Conservation (phyloP, 2,888 invertebrate genomes). For the Clusia tigrina region DNA sequence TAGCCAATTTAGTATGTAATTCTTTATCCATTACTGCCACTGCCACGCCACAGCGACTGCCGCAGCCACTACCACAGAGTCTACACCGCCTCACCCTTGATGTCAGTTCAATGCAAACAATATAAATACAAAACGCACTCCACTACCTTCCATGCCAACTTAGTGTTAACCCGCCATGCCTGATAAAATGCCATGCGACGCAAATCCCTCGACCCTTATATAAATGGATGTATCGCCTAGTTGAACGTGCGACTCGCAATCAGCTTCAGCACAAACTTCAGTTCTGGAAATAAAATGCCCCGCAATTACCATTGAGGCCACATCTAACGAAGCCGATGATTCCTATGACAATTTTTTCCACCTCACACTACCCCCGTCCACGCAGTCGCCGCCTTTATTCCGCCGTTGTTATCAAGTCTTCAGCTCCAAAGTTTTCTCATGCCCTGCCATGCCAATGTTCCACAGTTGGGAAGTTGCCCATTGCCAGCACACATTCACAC, state of each 20-base stretch:
- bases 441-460: constrained; percentile 25
- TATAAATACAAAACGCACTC: constrained; percentile 12
- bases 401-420: constrained; percentile 49
- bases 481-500: constrained; percentile 18
- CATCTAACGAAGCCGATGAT: constrained; percentile 63
- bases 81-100: constrained; percentile 34
- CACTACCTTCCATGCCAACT: constrained; percentile 19
- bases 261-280: constrained; percentile 24
- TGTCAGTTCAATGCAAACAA: constrained; percentile 23
- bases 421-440: constrained; percentile 56
- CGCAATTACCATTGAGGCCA: constrained; percentile 63
- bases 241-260: constrained; percentile 6
- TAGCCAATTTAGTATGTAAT: constrained; percentile 62
- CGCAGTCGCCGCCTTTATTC: constrained; percentile 15
- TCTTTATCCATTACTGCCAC: constrained; percentile 60
- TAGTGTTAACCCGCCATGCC: constrained; percentile 31
- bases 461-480: constrained; percentile 26
- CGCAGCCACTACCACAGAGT: not conserved
- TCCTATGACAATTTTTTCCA: constrained; percentile 57
- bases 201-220: constrained; percentile 28
- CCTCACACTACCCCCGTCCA: not conserved
- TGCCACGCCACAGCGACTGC: constrained; percentile 12
- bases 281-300: constrained; percentile 60
- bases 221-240: constrained; percentile 17
- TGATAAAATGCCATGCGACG: constrained; percentile 32